Evolutionary conservation across 2,888 invertebrate species (phyloP), one percentile per base, ranked within the genome.

Genomic region (Noctua janthe): DNA sequence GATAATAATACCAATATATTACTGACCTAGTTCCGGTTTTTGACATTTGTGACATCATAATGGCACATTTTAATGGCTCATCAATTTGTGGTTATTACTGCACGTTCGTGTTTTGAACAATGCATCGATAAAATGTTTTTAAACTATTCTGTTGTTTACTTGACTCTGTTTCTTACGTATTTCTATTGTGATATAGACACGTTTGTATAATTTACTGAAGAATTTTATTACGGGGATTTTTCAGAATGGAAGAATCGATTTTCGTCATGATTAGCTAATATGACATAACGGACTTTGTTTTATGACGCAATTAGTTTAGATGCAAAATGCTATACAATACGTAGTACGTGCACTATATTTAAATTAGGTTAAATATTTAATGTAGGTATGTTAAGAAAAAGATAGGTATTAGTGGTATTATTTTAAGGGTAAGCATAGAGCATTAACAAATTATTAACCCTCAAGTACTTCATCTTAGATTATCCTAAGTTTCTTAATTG

Each of bases 11-110:
- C 11, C 8, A 49, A 66, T 78, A 77, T 49, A 71, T 76, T 72
- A 73, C 13, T 71, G 70, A 71, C 73, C 72, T 23, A 74, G 78
- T 78, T 85, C 85, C 85, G 85, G 88, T 82, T 85, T 75, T 73
- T 77, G 78, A 78, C 77, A 20, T 69, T 2, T 15, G 43, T 79
- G 43, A 69, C 49, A 74, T 11, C 69, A 6, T 67, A 71, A 73
- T 69, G 66, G 43, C 47, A 81, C 39, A 72, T 59, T 81, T 66
- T 78, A 84, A 71, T 81, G 17, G 72, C 13, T 62, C 75, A 82
- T 85, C 70, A 78, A 71, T 78, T 80, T 80, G 77, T 67, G 81
- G 71, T 83, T 78, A 66, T 70, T 51, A 71, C n/a, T 51, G 35
- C 71, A 64, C 7, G 39, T 80, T 76, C 72, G 62, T 51, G 7